Evolutionary conservation across 2,888 invertebrate genomes (phyloP).

Genomic region (Thymelicus lineola): DNA sequence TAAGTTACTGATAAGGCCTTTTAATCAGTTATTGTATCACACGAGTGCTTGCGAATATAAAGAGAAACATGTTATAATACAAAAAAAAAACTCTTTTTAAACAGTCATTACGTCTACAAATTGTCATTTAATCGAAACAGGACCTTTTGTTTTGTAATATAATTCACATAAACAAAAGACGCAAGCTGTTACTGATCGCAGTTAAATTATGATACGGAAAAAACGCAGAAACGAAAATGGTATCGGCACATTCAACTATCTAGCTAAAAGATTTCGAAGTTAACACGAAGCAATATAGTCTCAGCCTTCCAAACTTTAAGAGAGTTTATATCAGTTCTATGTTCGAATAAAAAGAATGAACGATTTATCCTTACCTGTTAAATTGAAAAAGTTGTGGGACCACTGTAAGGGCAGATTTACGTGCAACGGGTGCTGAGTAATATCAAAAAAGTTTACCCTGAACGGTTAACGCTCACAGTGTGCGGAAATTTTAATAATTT

Average conservation of each 20-base stretch:
- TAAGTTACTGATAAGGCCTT: no score
- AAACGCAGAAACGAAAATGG: conserved; percentile 3
- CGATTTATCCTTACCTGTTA: conserved; percentile 85
- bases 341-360: conserved; percentile 84
- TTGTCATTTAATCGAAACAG: conserved; percentile 18
- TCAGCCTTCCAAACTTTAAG: conserved; percentile 61
- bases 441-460: conserved; percentile 82
- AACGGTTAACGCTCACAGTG: conserved; percentile 53
- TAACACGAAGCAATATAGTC: conserved; percentile 31
- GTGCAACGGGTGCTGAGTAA: conserved; percentile 79
- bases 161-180: conserved; percentile 25
- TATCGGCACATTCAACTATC: conserved; percentile 8
- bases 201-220: conserved; percentile 21
- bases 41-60: not conserved
- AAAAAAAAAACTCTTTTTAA: conserved; percentile 4
- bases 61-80: not conserved
- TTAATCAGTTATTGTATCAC: not conserved
- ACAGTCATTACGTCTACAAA: conserved; percentile 11
- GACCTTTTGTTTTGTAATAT: conserved; percentile 17
- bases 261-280: conserved; percentile 29
- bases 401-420: conserved; percentile 81
- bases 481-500: conserved; percentile 71
- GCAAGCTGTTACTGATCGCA: conserved; percentile 32
- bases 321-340: conserved; percentile 81
- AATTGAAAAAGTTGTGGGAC: conserved; percentile 84